A percentile compares a stretch with the other conserved stretches of the same genome.
Evolutionary conservation across 2,888 invertebrate genomes (phyloP).

Genomic region (Drosophila incognita): DNA sequence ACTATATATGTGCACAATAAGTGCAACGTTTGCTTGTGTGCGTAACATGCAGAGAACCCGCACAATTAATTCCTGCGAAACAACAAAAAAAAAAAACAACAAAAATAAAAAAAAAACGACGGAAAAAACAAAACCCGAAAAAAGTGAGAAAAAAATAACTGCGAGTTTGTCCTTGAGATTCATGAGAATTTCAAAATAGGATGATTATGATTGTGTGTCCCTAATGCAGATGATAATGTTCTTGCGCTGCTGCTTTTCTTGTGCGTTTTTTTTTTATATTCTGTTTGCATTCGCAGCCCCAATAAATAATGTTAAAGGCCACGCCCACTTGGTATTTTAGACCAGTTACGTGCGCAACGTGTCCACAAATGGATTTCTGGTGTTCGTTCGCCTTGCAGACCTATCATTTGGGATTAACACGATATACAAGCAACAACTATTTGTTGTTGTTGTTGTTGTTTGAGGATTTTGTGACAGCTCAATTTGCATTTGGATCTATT

Average conservation of each 20-base stretch:
- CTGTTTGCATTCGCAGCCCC: constrained; percentile 2
- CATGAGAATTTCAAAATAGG: constrained; percentile 69
- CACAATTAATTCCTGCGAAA: constrained; percentile 72
- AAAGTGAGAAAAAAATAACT: constrained; percentile 13
- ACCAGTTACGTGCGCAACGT: constrained; percentile 53
- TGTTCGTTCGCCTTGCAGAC: constrained; percentile 14
- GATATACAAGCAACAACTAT: neutral
- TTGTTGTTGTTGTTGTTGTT: constrained; percentile 1
- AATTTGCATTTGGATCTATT: constrained; percentile 53
- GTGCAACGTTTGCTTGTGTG: constrained; percentile 41
- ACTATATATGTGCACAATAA: constrained; percentile 26
- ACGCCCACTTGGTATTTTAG: constrained; percentile 36
- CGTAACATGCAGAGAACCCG: constrained; percentile 62
- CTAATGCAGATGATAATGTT: constrained; percentile 27
- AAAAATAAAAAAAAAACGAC: constrained; percentile 19
- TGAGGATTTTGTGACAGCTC: constrained; percentile 36
- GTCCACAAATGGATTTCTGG: constrained; percentile 52
- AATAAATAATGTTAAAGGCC: constrained; percentile 38
- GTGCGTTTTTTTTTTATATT: neutral
- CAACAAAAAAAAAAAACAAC: constrained; percentile 19
- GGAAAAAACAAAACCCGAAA: neutral
- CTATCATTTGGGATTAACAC: constrained; percentile 13
- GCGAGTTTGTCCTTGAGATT: constrained; percentile 73
- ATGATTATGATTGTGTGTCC: constrained; percentile 21
- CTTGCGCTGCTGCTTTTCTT: neutral